A percentile compares a stretch with the other conserved stretches of the same genome.
Conservation (phyloP, 1,140 invertebrate genomes). For the Orius laevigatus region DNA sequence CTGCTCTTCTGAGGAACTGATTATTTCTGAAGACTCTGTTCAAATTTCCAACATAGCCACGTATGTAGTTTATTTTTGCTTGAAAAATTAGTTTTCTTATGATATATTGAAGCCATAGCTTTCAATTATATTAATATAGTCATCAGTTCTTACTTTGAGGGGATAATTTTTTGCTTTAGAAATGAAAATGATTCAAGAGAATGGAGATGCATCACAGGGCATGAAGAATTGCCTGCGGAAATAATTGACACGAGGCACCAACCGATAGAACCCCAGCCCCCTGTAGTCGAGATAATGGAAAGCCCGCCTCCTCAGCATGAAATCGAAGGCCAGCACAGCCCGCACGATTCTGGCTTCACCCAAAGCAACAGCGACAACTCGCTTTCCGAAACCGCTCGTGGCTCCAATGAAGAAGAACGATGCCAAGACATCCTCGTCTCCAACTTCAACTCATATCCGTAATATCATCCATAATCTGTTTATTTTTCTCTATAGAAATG, state of each 20-base stretch:
- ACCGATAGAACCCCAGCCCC: background rate
- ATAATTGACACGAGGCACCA: background rate
- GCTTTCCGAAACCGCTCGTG: constrained; percentile 1
- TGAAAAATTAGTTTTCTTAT: too few relatives aligned
- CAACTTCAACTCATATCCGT: too few relatives aligned
- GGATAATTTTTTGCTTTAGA: constrained; percentile 2
- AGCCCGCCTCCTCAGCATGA: too few relatives aligned
- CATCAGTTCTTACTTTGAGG: too few relatives aligned
- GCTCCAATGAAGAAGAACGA: too few relatives aligned
- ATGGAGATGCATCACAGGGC: constrained; percentile 1
- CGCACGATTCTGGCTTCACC: constrained; percentile 5
- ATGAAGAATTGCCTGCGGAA: constrained; percentile 4
- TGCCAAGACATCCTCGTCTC: too few relatives aligned
- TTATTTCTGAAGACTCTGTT: background rate
- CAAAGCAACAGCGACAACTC: constrained; percentile 11
- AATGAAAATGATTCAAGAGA: constrained; percentile 1
- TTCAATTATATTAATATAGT: too few relatives aligned
- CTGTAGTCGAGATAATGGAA: too few relatives aligned
- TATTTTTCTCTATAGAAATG: too few relatives aligned
- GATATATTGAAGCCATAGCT: too few relatives aligned
- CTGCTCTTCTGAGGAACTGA: constrained; percentile 68
- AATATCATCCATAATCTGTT: too few relatives aligned
- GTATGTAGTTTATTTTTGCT: background rate
- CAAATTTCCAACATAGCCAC: background rate
- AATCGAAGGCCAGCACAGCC: background rate